Percentiles rank a stretch among this genome's conserved stretches.
Evolutionary conservation across 2,113 vertebrate genomes (phyloP).

Genomic region (Picathartes gymnocephalus): DNA sequence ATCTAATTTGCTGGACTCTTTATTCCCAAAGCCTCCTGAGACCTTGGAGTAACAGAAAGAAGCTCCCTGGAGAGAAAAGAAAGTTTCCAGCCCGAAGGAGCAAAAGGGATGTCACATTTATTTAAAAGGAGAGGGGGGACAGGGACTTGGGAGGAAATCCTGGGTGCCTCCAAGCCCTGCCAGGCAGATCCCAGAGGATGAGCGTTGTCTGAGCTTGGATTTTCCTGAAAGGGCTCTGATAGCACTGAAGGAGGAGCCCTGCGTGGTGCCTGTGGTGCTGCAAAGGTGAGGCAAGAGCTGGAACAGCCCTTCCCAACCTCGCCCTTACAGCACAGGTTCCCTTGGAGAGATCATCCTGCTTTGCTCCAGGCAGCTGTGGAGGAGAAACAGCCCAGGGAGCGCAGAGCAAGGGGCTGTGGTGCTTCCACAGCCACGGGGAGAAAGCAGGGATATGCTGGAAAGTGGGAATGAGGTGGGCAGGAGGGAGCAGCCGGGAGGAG

Average conservation of each 20-base stretch:
- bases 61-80: neutral
- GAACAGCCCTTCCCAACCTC: neutral
- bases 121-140: neutral
- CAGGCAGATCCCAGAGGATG: neutral
- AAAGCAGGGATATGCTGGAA: neutral
- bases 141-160: neutral
- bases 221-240: neutral
- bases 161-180: neutral
- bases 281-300: neutral
- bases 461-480: neutral
- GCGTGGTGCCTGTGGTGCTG: neutral
- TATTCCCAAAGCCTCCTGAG: conserved; percentile 39
- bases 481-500: neutral
- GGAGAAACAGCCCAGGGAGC: neutral
- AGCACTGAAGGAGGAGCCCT: neutral
- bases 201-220: neutral
- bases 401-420: neutral
- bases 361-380: neutral
- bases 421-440: neutral
- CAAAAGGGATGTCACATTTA: neutral
- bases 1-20: conserved; percentile 48
- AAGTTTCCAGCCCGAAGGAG: neutral
- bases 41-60: neutral
- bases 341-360: neutral
- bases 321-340: neutral